Conservation (phyloP, 2,888 invertebrate species). For the Stenichneumon culpator region DNA sequence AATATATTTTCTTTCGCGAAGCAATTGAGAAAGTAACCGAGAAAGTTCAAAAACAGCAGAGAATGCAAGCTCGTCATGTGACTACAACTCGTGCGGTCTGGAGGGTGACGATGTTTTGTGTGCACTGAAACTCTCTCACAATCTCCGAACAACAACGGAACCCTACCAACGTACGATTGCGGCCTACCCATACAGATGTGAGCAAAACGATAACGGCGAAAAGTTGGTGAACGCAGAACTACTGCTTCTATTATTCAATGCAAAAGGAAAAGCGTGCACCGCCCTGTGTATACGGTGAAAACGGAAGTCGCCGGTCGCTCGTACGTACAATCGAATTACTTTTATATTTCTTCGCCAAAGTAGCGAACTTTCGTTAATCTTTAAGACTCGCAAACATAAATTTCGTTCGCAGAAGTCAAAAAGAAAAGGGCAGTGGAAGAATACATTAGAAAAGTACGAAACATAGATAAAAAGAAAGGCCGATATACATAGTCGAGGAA, state of each 20-base stretch:
- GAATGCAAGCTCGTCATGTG: background rate
- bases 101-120: slow-evolving; percentile 23
- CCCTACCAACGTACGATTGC: slow-evolving; percentile 13
- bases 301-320: slow-evolving; percentile 48
- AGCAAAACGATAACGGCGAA: slow-evolving; percentile 65
- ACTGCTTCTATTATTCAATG: slow-evolving; percentile 67
- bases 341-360: slow-evolving; percentile 63
- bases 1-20: background rate
- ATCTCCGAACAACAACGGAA: slow-evolving; percentile 17
- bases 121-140: slow-evolving; percentile 17
- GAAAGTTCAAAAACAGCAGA: background rate
- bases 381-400: slow-evolving; percentile 55
- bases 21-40: background rate
- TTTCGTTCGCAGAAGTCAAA: slow-evolving; percentile 50
- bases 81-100: slow-evolving; percentile 8
- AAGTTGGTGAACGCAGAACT: slow-evolving; percentile 69
- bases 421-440: slow-evolving; percentile 11
- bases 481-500: background rate
- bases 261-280: slow-evolving; percentile 45
- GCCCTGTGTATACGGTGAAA: slow-evolving; percentile 15
- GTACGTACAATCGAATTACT: slow-evolving; percentile 65
- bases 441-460: slow-evolving; percentile 21
- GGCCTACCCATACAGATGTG: slow-evolving; percentile 36
- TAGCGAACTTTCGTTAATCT: slow-evolving; percentile 69
- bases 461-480: slow-evolving; percentile 11